Evolutionary conservation across 2,797 vertebrate species (phyloP), one percentile per base, ranked within the genome.

Genomic region (Picus viridis): DNA sequence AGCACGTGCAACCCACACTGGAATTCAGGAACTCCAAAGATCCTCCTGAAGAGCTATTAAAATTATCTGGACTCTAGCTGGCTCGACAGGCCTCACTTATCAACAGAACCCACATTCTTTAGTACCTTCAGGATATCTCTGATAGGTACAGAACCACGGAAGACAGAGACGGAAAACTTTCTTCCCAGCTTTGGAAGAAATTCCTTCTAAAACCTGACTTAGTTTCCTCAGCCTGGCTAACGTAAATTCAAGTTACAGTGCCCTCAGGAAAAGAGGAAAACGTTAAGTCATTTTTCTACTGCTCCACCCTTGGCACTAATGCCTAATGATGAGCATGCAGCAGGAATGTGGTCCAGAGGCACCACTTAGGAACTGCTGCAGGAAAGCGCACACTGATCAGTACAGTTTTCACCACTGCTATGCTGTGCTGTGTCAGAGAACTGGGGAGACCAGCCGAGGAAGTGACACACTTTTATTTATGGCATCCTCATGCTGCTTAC

Each of bases 41-140:
- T 85, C 30, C 2, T 3, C 53, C 51, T 63, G 39, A 78, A 41
- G 15, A 58, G 53, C 72, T 79, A 53, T 27, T 70, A 68, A 87
- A 87, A 68, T 79, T 51, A 82, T 76, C 61, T 73, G 68, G 36
- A 59, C 76, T 85, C 64, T 62, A 79, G 65, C 30, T 85, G 61
- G 29, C 72, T 89, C 67, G 39, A 85, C 43, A 56, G 3, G 19
- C 9, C 22, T 67, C 83, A 73, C 61, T 73, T 89, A 80, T n/a
- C 77, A 81, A 77, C 32, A 47, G 72, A 86, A 51, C 36, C 27
- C 13, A 45, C 68, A 84, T 87, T 87, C 79, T 84, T 82, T 11
- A 78, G 47, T 87, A 93, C 80, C 43, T 76, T 83, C 69, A 80
- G n/a, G 65, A 67, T 85, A 63, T 72, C 51, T 84, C 75, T 39